These are phyloP conservation scores for Acrossocheilus wenchowensis DNA, from an alignment of 2,797 vertebrate species.

Conservation along the genomic window DNA sequence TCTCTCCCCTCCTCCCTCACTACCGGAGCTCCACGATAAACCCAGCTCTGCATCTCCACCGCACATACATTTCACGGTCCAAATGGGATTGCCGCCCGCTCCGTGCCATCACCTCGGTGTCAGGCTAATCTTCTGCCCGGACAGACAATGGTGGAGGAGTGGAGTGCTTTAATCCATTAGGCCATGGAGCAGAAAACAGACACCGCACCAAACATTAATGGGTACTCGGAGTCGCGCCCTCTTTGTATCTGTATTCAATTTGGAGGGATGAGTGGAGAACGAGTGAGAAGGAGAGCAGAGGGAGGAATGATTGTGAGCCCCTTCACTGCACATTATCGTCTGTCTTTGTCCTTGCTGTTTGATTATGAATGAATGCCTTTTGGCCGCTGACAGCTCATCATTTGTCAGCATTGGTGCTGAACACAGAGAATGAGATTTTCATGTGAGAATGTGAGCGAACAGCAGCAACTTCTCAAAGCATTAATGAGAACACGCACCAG, in stretches of 20 bases:
- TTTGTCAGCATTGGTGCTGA: slow-evolving; percentile 50
- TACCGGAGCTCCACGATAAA: slow-evolving; percentile 47
- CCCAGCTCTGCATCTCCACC: slow-evolving; percentile 31
- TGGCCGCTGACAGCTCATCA: slow-evolving; percentile 50
- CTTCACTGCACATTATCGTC: slow-evolving; percentile 68
- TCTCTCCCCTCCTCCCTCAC: slow-evolving; percentile 29
- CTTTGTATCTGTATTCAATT: slow-evolving; percentile 75
- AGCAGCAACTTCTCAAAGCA: slow-evolving; percentile 25
- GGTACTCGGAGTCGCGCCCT: slow-evolving; percentile 61
- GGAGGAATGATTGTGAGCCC: slow-evolving; percentile 53
- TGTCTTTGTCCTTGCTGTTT: slow-evolving; percentile 62
- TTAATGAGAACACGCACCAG: slow-evolving; percentile 38
- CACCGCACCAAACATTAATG: slow-evolving; percentile 56
- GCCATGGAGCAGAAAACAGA: slow-evolving; percentile 66
- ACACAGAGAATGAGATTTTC: slow-evolving; percentile 52
- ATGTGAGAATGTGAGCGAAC: slow-evolving; percentile 40
- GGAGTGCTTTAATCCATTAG: slow-evolving; percentile 76
- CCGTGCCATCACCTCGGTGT: slow-evolving; percentile 70
- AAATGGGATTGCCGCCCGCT: slow-evolving; percentile 78
- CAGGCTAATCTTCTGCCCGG: slow-evolving; percentile 75
- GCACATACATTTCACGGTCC: slow-evolving; percentile 67
- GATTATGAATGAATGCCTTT: slow-evolving; percentile 52
- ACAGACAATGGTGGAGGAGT: slow-evolving; percentile 76
- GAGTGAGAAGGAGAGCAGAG: slow-evolving; percentile 46
- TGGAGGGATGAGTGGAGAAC: slow-evolving; percentile 60